These are phyloP conservation scores for Corythaixoides concolor DNA, from an alignment of 2,113 vertebrate genomes.

Conservation along the genomic window DNA sequence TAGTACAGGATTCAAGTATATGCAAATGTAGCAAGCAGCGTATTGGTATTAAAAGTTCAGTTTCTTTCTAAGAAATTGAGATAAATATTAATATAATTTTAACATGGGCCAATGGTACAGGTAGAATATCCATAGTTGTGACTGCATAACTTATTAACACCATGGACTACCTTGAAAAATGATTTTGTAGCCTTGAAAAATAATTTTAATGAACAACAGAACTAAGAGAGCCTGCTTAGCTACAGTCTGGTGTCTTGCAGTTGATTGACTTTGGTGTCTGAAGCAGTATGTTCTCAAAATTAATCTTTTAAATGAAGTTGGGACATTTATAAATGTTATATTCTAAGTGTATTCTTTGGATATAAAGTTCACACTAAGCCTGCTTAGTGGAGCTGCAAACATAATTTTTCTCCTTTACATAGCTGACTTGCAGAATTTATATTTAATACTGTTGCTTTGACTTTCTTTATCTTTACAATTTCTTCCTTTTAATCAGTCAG, in stretches of 20 bases:
- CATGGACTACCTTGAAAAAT: fast-evolving
- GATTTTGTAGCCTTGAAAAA: background rate
- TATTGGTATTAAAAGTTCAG: background rate
- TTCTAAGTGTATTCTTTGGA: background rate
- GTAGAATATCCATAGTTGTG: background rate
- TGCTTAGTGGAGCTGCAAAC: background rate
- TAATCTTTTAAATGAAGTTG: background rate
- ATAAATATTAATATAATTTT: background rate
- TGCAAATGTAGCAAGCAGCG: background rate
- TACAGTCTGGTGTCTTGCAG: background rate
- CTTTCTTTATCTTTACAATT: background rate
- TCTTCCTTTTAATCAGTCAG: background rate
- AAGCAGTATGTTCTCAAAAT: background rate
- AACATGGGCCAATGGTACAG: background rate
- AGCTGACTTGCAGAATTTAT: background rate
- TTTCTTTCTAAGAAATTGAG: background rate
- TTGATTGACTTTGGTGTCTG: background rate
- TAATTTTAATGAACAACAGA: background rate
- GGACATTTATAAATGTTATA: background rate
- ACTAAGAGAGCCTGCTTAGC: background rate
- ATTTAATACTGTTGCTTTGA: background rate
- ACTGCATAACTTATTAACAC: background rate
- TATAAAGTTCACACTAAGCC: background rate
- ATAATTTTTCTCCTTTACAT: background rate
- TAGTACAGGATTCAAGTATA: too few species aligned